Evolutionary conservation across 2,113 vertebrate species (phyloP), one percentile per base, ranked within the genome.

Genomic region (Lichenostomus cassidix): DNA sequence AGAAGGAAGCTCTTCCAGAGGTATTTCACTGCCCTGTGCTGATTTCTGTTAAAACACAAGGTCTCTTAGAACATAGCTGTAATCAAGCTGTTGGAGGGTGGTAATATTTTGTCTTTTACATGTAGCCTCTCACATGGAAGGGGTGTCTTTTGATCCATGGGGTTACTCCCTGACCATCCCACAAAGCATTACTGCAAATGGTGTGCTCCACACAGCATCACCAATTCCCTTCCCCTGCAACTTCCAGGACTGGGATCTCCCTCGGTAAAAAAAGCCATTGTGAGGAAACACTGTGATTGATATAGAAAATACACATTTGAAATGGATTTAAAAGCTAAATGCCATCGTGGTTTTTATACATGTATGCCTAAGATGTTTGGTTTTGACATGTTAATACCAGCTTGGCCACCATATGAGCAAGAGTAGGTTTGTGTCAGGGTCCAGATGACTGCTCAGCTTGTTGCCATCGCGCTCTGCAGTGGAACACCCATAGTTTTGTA

Each of bases 381-480:
- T 77, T 89, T 33, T 58, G 70, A 68, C 56, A 17, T 14, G 33
- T 52, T 78, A 55, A 47, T 85, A 65, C 15, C 44, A 90, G 44
- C 60, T 55, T 75, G 71, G 65, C 71, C 49, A 58, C 28, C 11
- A 2, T 11, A 27, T 9, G 53, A 97, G 60, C 46, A 78, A 89
- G 93, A 97, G 7, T 92, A 93, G 93, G 78, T 88, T 97, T 97
- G 81, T 97, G 87, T 96, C 91, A 95, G 89, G 87, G 95, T 94
- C 97, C 98, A 98, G 97, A 98, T 97, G 98, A 97, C 94, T 37
- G 14, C 97, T 93, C 98, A 98, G 98, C 97, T 98, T 98, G 97
- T 73, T 91, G 92, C 91, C 95, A 65, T 90, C 22, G 9, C 68
- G 53, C 35, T 95, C 94, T 96, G 92, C 96, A 97, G 96, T 73